Conservation (phyloP, 92 coral and sea anemone genomes). For the Metridium senile region DNA sequence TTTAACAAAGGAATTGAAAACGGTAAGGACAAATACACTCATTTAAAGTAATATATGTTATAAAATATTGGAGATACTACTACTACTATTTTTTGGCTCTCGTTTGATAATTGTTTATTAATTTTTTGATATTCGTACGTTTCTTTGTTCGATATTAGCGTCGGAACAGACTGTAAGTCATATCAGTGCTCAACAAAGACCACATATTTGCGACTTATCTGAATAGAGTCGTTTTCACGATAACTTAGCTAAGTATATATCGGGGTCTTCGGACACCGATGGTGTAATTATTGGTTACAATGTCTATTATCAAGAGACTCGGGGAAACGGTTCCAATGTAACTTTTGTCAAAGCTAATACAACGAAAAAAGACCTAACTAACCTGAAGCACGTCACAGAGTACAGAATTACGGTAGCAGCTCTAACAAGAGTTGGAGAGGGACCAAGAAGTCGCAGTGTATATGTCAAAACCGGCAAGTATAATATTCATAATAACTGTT, state of each 20-base stretch:
- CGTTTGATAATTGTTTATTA: too few relatives aligned
- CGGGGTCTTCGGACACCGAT: too few relatives aligned
- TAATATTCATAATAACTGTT: too few relatives aligned
- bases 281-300: constrained; percentile 13
- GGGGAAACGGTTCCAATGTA: neutral
- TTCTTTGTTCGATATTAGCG: too few relatives aligned
- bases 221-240: too few relatives aligned
- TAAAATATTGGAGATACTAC: neutral
- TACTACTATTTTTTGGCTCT: too few relatives aligned
- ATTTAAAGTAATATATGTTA: neutral
- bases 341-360: neutral
- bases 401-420: constrained; percentile 15
- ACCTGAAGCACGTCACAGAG: constrained; percentile 5
- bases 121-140: too few relatives aligned
- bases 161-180: too few relatives aligned
- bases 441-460: constrained; percentile 14
- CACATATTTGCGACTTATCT: too few relatives aligned
- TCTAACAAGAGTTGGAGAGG: constrained; percentile 11
- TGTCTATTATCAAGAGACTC: constrained; percentile 16
- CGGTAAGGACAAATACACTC: too few relatives aligned
- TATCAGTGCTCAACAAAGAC: too few relatives aligned
- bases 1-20: neutral
- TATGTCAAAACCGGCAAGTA: constrained; percentile 17
- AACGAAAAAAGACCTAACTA: neutral
- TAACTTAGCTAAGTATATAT: too few relatives aligned